Percentiles rank a stretch among this genome's conserved stretches.
These are phyloP conservation scores for Tiliqua scincoides DNA, from an alignment of 2,113 vertebrate species.

Conservation along the genomic window DNA sequence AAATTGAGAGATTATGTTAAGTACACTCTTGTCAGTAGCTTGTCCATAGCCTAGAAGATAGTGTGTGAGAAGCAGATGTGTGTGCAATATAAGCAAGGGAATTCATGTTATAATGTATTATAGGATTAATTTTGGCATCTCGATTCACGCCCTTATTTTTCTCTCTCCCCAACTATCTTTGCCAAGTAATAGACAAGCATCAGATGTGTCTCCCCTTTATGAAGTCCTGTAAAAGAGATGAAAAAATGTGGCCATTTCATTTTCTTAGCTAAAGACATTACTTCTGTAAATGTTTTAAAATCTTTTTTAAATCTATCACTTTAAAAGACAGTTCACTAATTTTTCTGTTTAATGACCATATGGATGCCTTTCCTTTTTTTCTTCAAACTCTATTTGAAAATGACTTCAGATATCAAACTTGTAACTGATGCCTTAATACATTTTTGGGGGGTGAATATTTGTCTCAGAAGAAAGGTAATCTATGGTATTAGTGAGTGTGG, in stretches of 20 bases:
- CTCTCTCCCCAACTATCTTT: conserved; percentile 50
- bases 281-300: fast-evolving
- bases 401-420: conserved; percentile 32
- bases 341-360: conserved; percentile 53
- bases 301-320: not conserved
- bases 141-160: conserved; percentile 57
- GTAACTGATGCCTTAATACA: conserved; percentile 5
- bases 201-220: conserved; percentile 59
- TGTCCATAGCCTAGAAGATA: conserved; percentile 34
- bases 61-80: conserved; percentile 40
- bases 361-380: conserved; percentile 34
- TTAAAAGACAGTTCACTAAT: conserved; percentile 13
- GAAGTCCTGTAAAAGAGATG: conserved; percentile 57
- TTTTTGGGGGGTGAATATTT: conserved; percentile 18
- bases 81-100: conserved; percentile 45
- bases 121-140: conserved; percentile 67
- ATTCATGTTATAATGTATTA: conserved; percentile 59
- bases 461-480: not conserved
- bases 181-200: conserved; percentile 60
- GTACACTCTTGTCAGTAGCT: conserved; percentile 39
- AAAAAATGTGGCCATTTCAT: conserved; percentile 28
- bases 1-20: conserved; percentile 57
- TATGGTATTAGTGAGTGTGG: not conserved
- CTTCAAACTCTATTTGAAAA: conserved; percentile 58
- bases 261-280: conserved; percentile 55